These are phyloP conservation scores for Drymonia ruficornis DNA, from an alignment of 2,888 invertebrate species.

Conservation along the genomic window DNA sequence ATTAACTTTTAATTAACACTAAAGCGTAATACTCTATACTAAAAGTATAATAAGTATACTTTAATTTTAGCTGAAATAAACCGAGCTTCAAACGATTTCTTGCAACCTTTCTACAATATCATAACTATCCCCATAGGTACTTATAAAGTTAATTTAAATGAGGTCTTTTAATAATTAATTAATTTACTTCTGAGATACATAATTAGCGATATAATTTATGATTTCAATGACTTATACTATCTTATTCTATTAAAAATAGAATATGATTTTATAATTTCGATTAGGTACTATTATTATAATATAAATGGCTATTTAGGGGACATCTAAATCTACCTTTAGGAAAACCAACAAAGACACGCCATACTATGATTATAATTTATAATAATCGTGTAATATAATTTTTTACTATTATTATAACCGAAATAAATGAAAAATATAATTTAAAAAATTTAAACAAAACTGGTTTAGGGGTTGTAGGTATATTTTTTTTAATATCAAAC, in stretches of 20 bases:
- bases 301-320: neutral
- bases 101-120: neutral
- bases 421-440: too few species aligned
- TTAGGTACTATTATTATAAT: neutral
- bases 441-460: neutral
- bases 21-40: too few species aligned
- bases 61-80: constrained; percentile 5
- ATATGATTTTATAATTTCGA: neutral
- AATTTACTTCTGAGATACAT: neutral
- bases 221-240: neutral
- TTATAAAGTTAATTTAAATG: constrained; percentile 4
- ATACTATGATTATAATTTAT: too few species aligned
- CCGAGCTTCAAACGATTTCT: neutral
- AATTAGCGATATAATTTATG: neutral
- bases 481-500: constrained; percentile 6
- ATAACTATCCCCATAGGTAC: constrained; percentile 2
- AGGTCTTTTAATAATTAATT: constrained; percentile 9
- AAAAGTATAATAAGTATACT: neutral
- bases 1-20: too few species aligned
- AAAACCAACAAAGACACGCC: too few species aligned
- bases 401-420: too few species aligned
- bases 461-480: neutral
- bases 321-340: neutral
- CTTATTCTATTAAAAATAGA: neutral
- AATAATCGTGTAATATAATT: too few species aligned